phyloP scores from a whole-genome alignment of 1,140 invertebrate species.

The Stratiolaelaps scimitus region DNA sequence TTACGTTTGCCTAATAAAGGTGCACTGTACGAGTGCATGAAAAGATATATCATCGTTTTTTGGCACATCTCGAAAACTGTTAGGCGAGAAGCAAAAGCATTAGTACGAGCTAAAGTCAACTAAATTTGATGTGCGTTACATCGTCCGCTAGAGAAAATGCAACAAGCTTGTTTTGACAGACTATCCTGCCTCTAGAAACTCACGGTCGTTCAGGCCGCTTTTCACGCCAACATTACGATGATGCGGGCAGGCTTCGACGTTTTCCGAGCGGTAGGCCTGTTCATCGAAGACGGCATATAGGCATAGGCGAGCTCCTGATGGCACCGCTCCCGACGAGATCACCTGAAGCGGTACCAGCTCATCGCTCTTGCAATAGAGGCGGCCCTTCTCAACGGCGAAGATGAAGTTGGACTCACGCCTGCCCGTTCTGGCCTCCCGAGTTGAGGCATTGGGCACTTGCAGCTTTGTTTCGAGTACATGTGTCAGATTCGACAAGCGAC shows the following conservation, averaged over 20 bases:
- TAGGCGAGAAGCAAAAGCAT: neutral
- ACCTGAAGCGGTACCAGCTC: neutral
- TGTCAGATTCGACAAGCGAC: no score
- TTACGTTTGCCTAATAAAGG: no score
- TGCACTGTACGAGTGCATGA: no score
- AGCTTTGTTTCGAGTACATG: no score
- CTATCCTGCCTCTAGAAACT: neutral
- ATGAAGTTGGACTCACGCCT: neutral
- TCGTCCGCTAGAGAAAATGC: neutral
- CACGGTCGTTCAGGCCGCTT: neutral
- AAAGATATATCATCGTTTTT: no score
- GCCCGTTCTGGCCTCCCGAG: no score
- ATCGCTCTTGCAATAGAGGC: neutral
- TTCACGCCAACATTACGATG: neutral
- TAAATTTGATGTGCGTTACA: neutral
- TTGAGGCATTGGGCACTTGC: no score
- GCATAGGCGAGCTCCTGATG: neutral
- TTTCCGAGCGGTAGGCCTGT: neutral
- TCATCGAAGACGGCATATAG: neutral
- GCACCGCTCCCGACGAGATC: neutral
- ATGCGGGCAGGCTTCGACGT: constrained; percentile 2
- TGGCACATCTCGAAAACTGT: neutral
- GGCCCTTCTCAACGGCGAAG: neutral
- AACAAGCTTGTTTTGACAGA: neutral
- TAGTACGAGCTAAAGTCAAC: neutral